Base-by-base conservation (phyloP, 2,113 vertebrate species). In the Echinops telfairi region DNA sequence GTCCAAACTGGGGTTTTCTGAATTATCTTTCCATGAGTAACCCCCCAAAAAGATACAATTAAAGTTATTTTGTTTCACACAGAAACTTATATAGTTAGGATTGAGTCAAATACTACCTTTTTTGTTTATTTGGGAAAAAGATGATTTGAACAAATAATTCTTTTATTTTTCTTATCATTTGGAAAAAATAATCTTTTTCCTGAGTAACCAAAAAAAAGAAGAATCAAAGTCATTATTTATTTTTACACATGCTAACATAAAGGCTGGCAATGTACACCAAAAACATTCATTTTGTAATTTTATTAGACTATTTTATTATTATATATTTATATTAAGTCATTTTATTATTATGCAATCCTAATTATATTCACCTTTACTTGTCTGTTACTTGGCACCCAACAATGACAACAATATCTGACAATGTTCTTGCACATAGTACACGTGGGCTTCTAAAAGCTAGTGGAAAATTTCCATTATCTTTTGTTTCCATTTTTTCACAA, bases 131-230 rank as follows among this genome's bases (percentile, higher is more conserved):
- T 40, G 40, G 40, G 40, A 4, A 40, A 40, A 40, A 40, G 40
- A 40, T 40, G 40, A 40, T 40, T 40, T 40, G 40, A 7, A 40
- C 3, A 40, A 40, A 40, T 4, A 40, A 4, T 40, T 40, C 40
- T 40, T 40, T 40, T 40, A 40, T 40, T 40, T 40, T 40, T 40
- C 40, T 40, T 40, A 40, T 40, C 40, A 40, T 40, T 40, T 40
- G 40, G 40, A 40, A 40, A 40, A 40, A 40, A 3, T 40, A 3
- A 40, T 40, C 40, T 40, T 40, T 80, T 19, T 88, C 38, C 76
- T 70, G 10, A 90, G 79, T 78, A 91, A 86, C 0, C 38, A 57
- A 94, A 2, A 77, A 86, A 86, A 82, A 62, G 31, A 20, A 88
- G 25, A 94, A 23, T 70, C 16, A 58, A 47, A 60, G 40, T 57